Conservation (phyloP, 2,888 invertebrate species). For the Andricus quercusramuli region DNA sequence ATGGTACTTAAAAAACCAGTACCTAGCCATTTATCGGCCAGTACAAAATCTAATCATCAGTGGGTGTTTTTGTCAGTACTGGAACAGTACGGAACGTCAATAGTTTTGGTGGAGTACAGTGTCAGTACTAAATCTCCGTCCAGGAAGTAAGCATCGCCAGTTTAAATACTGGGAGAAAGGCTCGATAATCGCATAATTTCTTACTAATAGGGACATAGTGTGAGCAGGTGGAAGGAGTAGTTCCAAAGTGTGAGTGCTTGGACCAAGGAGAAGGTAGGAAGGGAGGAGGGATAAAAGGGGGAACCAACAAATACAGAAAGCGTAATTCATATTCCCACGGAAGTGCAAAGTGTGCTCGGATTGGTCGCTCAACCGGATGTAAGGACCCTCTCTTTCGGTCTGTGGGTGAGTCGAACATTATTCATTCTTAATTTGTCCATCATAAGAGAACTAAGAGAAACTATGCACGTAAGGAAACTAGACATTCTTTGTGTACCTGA, state of each 20-base stretch:
- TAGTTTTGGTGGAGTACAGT: no score
- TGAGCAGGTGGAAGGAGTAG: slow-evolving; percentile 13
- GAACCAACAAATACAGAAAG: slow-evolving; percentile 28
- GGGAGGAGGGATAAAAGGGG: slow-evolving; percentile 23
- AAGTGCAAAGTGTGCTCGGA: background rate
- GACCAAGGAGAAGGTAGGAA: background rate
- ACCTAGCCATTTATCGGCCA: no score
- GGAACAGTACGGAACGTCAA: no score
- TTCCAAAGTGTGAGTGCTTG: background rate
- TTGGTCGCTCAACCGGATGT: slow-evolving; percentile 42
- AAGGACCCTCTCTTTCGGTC: background rate
- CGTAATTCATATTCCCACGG: slow-evolving; percentile 28
- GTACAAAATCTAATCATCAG: no score
- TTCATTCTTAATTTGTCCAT: slow-evolving; percentile 43
- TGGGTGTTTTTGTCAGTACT: no score
- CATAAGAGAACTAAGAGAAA: no score
- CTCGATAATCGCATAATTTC: background rate
- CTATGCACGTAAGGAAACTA: no score
- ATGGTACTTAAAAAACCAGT: no score
- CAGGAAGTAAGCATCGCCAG: background rate
- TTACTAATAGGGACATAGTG: background rate
- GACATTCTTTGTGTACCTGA: no score
- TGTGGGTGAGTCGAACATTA: slow-evolving; percentile 38
- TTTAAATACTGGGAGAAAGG: background rate
- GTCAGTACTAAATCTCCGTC: background rate